Conservation (phyloP, 2,888 invertebrate species). For the Drosophila limbata region DNA sequence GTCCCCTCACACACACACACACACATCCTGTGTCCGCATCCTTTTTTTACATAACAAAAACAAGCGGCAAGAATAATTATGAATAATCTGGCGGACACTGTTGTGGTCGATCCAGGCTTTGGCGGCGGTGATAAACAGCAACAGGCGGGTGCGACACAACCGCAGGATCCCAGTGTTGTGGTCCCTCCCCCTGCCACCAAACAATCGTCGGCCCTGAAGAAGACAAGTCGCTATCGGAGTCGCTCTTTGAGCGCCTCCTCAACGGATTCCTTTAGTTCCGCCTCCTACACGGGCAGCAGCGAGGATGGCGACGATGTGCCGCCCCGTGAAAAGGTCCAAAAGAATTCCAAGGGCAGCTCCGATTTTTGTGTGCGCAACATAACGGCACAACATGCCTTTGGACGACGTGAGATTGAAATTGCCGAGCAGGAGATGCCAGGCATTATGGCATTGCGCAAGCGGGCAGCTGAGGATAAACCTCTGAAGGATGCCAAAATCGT, state of each 20-base stretch:
- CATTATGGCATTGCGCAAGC: conserved; percentile 96
- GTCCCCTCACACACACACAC: not conserved
- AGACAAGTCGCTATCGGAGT: conserved; percentile 94
- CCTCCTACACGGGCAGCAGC: conserved; percentile 90
- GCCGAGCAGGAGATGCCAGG: conserved; percentile 99
- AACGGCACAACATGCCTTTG: conserved; percentile 94
- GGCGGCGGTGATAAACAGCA: conserved; percentile 80
- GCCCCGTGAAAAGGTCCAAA: conserved; percentile 96
- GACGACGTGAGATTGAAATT: conserved; percentile 98
- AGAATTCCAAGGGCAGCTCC: conserved; percentile 92
- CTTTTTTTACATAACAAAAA: conserved; percentile 67
- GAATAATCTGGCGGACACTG: conserved; percentile 83
- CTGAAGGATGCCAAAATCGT: conserved; percentile 98
- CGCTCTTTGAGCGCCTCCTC: conserved; percentile 97
- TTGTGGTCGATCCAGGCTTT: conserved; percentile 84
- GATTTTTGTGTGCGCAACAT: conserved; percentile 98
- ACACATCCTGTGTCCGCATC: conserved; percentile 42
- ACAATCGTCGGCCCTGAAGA: conserved; percentile 92
- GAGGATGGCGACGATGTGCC: conserved; percentile 97
- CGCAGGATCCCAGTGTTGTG: conserved; percentile 64
- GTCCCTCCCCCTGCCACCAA: conserved; percentile 77
- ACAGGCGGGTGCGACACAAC: conserved; percentile 51
- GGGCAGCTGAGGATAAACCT: conserved; percentile 97
- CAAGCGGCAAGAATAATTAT: conserved; percentile 52
- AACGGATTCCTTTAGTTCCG: conserved; percentile 95